Conservation (phyloP, 1,140 invertebrate genomes). For the Fopius arisanus region DNA sequence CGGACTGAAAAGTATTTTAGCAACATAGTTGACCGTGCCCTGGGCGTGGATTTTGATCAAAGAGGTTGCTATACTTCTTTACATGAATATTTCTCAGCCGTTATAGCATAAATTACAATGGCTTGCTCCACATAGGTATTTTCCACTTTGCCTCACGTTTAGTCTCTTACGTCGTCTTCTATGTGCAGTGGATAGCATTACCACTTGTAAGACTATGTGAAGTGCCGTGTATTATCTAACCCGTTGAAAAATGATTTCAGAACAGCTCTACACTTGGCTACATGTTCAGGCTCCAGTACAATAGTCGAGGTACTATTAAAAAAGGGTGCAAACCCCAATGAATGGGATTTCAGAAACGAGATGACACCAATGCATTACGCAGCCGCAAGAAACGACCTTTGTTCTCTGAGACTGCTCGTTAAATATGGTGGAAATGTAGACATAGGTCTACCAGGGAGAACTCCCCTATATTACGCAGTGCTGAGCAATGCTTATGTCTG, state of each 20-base stretch:
- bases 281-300: slow-evolving; percentile 71
- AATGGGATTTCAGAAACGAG: slow-evolving; percentile 72
- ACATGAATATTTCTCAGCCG: no score
- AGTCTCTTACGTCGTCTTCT: no score
- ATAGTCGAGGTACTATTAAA: slow-evolving; percentile 73
- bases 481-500: slow-evolving; percentile 74
- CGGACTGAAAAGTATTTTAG: no score
- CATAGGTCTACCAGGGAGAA: slow-evolving; percentile 72
- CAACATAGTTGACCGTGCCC: no score
- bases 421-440: slow-evolving; percentile 75
- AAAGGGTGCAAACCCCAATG: slow-evolving; percentile 70
- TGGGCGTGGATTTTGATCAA: no score
- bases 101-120: no score
- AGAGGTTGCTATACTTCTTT: no score
- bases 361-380: slow-evolving; percentile 81
- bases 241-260: slow-evolving; percentile 51
- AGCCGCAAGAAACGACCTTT: slow-evolving; percentile 70
- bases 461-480: slow-evolving; percentile 78
- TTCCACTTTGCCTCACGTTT: no score
- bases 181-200: no score
- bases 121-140: no score
- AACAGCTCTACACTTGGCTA: slow-evolving; percentile 81
- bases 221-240: no score
- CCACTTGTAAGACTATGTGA: no score
- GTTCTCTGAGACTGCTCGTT: slow-evolving; percentile 70